phyloP scores from a whole-genome alignment of 2,797 vertebrate genomes.

The Peromyscus attwateri region DNA sequence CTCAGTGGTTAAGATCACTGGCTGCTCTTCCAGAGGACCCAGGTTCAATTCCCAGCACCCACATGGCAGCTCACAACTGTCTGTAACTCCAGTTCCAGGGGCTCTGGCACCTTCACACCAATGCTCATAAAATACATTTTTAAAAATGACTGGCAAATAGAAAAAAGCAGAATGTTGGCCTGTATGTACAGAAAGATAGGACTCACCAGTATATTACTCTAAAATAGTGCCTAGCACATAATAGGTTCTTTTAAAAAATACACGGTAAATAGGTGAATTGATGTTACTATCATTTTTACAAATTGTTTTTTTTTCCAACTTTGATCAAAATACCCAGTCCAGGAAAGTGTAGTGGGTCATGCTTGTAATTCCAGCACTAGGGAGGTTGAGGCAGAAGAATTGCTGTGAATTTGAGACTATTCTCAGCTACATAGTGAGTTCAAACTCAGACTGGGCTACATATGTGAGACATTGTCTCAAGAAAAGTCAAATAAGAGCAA shows the following conservation, averaged over 20 bases:
- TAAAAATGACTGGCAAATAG: neutral
- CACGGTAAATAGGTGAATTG: neutral
- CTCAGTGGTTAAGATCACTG: neutral
- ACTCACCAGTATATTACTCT: neutral
- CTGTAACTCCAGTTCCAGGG: neutral
- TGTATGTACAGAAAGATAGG: neutral
- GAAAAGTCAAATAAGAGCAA: neutral
- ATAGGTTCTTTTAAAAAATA: neutral
- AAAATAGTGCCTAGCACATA: neutral
- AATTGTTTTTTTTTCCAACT: neutral
- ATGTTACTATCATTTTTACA: slow-evolving; percentile 2
- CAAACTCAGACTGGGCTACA: neutral
- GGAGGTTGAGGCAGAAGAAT: neutral
- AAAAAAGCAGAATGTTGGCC: neutral
- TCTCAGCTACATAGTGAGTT: neutral
- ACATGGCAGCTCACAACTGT: neutral
- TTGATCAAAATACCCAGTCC: slow-evolving; percentile 41
- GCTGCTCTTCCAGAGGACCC: neutral
- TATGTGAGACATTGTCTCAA: neutral
- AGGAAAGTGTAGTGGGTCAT: neutral
- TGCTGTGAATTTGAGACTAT: neutral
- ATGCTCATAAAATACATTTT: neutral
- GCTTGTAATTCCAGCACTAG: neutral
- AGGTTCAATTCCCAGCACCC: neutral
- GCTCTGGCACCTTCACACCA: neutral